These are phyloP conservation scores for Hybos culiciformis DNA, from an alignment of 2,888 invertebrate species.

Conservation along the genomic window DNA sequence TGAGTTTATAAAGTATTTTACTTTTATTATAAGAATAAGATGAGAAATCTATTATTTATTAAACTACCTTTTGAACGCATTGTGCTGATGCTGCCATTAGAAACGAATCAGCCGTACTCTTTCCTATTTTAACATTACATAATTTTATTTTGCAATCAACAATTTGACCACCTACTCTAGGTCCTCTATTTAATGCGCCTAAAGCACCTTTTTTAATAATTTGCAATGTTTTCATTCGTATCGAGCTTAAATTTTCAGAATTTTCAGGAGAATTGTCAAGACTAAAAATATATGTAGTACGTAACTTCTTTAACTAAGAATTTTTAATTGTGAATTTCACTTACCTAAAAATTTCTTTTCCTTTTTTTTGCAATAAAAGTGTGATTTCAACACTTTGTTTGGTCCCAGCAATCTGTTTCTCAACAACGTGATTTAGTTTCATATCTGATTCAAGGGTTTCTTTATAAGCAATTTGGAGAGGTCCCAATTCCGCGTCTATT, in stretches of 20 bases:
- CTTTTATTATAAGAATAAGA: slow-evolving; percentile 15
- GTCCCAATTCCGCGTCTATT: slow-evolving; percentile 80
- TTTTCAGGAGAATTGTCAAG: slow-evolving; percentile 54
- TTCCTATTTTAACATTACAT: slow-evolving; percentile 57
- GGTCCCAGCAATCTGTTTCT: slow-evolving; percentile 33
- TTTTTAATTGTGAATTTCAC: neutral
- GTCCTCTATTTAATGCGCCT: slow-evolving; percentile 63
- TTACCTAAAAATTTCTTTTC: slow-evolving; percentile 40
- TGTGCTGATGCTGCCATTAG: slow-evolving; percentile 69
- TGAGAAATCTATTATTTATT: neutral
- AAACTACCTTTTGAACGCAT: slow-evolving; percentile 60
- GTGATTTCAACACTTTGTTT: slow-evolving; percentile 31
- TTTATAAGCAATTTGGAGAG: slow-evolving; percentile 81
- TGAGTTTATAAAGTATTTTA: slow-evolving; percentile 10
- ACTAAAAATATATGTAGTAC: slow-evolving; percentile 24
- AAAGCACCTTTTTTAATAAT: slow-evolving; percentile 59
- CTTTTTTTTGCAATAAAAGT: slow-evolving; percentile 31
- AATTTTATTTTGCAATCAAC: slow-evolving; percentile 61
- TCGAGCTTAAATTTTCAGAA: slow-evolving; percentile 48
- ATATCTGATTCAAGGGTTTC: slow-evolving; percentile 46
- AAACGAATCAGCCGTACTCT: slow-evolving; percentile 68
- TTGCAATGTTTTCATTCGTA: slow-evolving; percentile 51
- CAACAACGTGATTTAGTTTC: slow-evolving; percentile 21
- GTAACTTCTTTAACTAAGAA: neutral
- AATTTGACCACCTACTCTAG: slow-evolving; percentile 72